Conservation (phyloP, 2,797 vertebrate genomes). For the Fistularia commersonii region DNA sequence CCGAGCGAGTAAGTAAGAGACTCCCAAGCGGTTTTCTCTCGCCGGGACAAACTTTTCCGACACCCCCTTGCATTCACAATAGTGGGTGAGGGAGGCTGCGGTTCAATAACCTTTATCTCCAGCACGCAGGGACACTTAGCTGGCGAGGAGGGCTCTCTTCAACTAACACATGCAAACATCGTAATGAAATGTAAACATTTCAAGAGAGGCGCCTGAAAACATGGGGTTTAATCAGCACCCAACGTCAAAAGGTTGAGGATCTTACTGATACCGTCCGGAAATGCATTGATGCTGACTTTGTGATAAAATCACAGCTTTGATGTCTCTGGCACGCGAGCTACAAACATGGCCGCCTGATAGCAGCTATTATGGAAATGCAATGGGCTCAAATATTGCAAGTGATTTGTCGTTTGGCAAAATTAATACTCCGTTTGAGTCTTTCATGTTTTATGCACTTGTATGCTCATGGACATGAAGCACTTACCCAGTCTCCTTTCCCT, state of each 20-base stretch:
- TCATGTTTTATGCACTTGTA: too few relatives aligned
- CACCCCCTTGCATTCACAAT: slow-evolving; percentile 5
- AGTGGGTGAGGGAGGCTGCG: slow-evolving; percentile 11
- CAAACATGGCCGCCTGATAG: neutral
- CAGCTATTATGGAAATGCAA: too few relatives aligned
- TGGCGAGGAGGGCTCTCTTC: slow-evolving; percentile 14
- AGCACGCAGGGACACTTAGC: slow-evolving; percentile 12
- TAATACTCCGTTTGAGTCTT: too few relatives aligned
- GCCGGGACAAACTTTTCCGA: slow-evolving; percentile 11
- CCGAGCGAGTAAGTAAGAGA: slow-evolving; percentile 10
- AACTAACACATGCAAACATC: slow-evolving; percentile 6
- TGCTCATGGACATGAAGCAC: too few relatives aligned
- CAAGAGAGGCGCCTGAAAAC: slow-evolving; percentile 6
- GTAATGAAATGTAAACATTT: slow-evolving; percentile 23
- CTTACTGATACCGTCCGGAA: slow-evolving; percentile 9
- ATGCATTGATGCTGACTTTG: slow-evolving; percentile 22
- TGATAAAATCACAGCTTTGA: slow-evolving; percentile 28
- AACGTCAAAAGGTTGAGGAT: slow-evolving; percentile 32
- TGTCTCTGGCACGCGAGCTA: slow-evolving; percentile 12
- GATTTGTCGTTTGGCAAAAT: too few relatives aligned
- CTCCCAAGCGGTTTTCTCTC: slow-evolving; percentile 13
- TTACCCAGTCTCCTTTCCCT: too few relatives aligned
- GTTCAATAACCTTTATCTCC: slow-evolving; percentile 31
- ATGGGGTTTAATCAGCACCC: slow-evolving; percentile 38
- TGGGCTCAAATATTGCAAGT: too few relatives aligned